phyloP scores from a whole-genome alignment of 1,140 invertebrate species.

The Cyclargus thomasi region DNA sequence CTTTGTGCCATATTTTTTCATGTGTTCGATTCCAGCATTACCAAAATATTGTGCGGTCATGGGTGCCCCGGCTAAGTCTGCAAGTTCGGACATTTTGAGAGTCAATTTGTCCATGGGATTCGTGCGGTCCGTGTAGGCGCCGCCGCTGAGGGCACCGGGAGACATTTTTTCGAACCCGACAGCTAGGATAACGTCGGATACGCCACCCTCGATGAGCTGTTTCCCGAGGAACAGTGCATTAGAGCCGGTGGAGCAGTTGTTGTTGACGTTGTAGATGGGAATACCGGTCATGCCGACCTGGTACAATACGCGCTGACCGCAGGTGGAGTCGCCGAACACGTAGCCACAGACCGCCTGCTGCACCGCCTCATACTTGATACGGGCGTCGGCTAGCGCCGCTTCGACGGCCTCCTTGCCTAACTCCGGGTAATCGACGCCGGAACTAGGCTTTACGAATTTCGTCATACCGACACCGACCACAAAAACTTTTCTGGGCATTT shows the following conservation, averaged over 20 bases:
- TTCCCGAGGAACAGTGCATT: conserved; percentile 93
- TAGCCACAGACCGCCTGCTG: conserved; percentile 95
- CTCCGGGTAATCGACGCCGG: conserved; percentile 93
- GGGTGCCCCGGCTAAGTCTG: conserved; percentile 86
- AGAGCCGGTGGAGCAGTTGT: conserved; percentile 97
- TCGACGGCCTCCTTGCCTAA: conserved; percentile 95
- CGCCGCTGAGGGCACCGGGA: conserved; percentile 86
- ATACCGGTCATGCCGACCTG: conserved; percentile 97
- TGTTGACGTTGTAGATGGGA: conserved; percentile 98
- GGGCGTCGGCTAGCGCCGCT: conserved; percentile 92
- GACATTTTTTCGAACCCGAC: conserved; percentile 99
- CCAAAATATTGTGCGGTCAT: conserved; percentile 97
- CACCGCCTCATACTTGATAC: conserved; percentile 85
- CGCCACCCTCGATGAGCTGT: conserved; percentile 91
- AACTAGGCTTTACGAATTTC: conserved; percentile 87
- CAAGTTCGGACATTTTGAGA: conserved; percentile 87
- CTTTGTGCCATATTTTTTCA: conserved; percentile 97
- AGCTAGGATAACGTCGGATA: conserved; percentile 91
- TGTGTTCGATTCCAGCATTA: conserved; percentile 96
- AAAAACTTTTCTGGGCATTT: conserved; percentile 81
- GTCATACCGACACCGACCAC: conserved; percentile 99
- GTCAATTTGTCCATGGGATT: conserved; percentile 97
- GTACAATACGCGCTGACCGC: conserved; percentile 96
- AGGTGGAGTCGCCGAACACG: conserved; percentile 97
- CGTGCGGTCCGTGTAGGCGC: conserved; percentile 89